Evolutionary conservation across 2,888 invertebrate genomes (phyloP), one percentile per base, ranked within the genome.

Genomic region (Agonopterix arenella): DNA sequence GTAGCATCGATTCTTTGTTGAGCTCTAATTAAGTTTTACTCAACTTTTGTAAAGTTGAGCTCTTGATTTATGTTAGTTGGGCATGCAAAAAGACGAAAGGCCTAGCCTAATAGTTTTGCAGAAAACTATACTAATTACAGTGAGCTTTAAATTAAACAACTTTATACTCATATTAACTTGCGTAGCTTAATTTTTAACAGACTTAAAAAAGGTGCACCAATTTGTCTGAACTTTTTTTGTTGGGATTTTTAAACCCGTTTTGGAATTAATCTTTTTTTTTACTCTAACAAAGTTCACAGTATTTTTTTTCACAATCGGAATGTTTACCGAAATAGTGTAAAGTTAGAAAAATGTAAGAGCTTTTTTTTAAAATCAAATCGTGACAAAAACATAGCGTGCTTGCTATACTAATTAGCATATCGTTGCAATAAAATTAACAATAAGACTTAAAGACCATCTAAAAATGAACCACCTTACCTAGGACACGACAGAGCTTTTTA

Each of bases 361-460:
- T 28, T 28, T 28, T 28, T 28, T 28, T 28, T 11, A 3, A 8
- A 46, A 38, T 4, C 11, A 36, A 45, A 47, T 40, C 47, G 47
- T 47, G 51, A 36, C 47, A 40, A 37, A 47, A 47, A 41, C 16
- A 40, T 51, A 16, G 51, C 51, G 51, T 51, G 51, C 37, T 40
- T 13, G 41, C 11, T 13, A 36, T 36, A 45, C 16, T 45, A 42
- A 51, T 51, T 51, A 45, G 45, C 51, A 51, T 51, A 47, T 43
- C 47, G 40, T 45, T 45, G 45, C 51, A 45, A 45, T 45, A 45
- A 45, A 47, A 47, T 42, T n/a, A 40, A 40, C n/a, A n/a, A 40
- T 40, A 9, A 40, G 28, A 28, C 28, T 28, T 28, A 5, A 28
- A 2, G 5, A 1, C 28, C 28, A 28, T 5, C 2, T 28, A 28